These are phyloP conservation scores for Eledone cirrhosa DNA, from an alignment of 2,888 invertebrate genomes.

Conservation along the genomic window DNA sequence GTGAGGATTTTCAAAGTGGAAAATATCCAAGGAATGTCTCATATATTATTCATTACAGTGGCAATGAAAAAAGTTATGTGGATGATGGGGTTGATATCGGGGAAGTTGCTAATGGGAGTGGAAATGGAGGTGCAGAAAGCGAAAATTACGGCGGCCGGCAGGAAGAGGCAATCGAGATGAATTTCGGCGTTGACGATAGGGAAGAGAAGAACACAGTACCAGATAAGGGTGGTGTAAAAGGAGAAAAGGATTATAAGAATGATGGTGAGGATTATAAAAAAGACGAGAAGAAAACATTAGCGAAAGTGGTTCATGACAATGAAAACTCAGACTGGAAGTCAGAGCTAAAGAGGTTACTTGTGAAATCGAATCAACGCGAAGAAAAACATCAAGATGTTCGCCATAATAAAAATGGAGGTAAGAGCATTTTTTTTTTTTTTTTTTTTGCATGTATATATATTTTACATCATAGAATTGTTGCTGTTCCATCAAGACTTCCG, in stretches of 20 bases:
- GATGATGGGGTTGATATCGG: background rate
- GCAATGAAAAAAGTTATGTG: background rate
- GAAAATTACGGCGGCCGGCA: background rate
- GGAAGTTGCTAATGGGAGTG: too few species aligned
- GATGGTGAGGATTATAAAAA: background rate
- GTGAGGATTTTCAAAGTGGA: too few species aligned
- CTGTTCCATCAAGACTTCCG: too few species aligned
- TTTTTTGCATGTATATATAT: too few species aligned
- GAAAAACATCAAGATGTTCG: background rate
- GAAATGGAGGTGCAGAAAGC: background rate
- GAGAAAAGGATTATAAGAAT: background rate
- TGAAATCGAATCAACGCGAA: background rate
- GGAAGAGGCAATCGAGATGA: background rate
- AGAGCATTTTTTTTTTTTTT: too few species aligned
- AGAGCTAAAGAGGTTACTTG: background rate
- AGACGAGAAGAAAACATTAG: background rate
- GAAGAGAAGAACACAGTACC: background rate
- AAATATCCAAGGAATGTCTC: too few species aligned
- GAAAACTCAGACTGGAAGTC: constrained; percentile 10
- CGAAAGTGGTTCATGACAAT: background rate
- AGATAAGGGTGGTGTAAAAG: background rate
- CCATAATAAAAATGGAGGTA: background rate
- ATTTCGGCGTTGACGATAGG: background rate
- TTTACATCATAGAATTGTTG: too few species aligned
- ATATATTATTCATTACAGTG: background rate